These are phyloP conservation scores for Neoascia interrupta DNA, from an alignment of 2,888 invertebrate species.

Conservation along the genomic window DNA sequence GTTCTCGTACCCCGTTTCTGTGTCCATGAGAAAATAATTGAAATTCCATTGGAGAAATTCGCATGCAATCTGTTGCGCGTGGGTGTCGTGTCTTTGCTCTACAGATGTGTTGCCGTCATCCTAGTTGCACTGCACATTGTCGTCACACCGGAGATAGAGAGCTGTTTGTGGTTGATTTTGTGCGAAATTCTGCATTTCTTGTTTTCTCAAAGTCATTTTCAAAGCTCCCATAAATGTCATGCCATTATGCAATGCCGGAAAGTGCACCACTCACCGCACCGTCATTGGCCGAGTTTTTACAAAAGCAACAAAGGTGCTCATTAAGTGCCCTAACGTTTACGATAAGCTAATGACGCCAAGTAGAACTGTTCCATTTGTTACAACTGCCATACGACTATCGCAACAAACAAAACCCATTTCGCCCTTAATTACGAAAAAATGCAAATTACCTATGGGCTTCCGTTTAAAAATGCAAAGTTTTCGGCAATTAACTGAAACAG, in stretches of 20 bases:
- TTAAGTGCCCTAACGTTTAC: constrained; percentile 27
- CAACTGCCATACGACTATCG: background rate
- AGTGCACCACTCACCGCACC: background rate
- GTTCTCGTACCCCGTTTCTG: background rate
- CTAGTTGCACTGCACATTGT: background rate
- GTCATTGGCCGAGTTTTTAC: no score
- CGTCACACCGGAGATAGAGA: background rate
- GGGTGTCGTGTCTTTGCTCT: constrained; percentile 41
- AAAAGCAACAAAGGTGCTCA: background rate
- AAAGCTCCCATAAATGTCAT: no score
- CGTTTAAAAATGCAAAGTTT: constrained; percentile 57
- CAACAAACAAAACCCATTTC: background rate
- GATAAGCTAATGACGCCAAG: constrained; percentile 62
- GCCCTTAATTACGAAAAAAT: constrained; percentile 64
- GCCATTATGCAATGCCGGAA: background rate
- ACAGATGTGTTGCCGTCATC: background rate
- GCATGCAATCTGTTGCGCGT: constrained; percentile 51
- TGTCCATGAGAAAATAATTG: constrained; percentile 64
- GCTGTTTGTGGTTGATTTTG: no score
- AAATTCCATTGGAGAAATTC: constrained; percentile 67
- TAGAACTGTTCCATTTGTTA: background rate
- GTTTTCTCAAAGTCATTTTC: no score
- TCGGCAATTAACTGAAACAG: constrained; percentile 58
- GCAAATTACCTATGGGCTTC: constrained; percentile 58
- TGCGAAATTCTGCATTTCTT: no score